Conservation (phyloP, 1,140 invertebrate genomes). For the Nomia melanderi region DNA sequence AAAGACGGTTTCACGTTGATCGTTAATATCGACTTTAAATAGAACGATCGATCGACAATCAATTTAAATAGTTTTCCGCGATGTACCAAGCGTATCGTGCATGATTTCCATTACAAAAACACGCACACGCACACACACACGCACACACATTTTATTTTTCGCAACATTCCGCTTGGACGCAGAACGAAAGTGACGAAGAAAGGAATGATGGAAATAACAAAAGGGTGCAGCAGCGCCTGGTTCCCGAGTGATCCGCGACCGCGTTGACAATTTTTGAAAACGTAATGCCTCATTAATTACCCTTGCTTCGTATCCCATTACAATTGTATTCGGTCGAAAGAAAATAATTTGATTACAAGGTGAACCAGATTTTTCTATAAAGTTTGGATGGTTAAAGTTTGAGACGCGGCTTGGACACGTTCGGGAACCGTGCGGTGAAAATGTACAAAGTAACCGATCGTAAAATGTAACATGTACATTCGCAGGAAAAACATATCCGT, state of each 20-base stretch:
- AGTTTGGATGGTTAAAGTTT: too few relatives aligned
- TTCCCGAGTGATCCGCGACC: too few relatives aligned
- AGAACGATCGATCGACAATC: constrained; percentile 6
- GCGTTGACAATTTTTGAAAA: too few relatives aligned
- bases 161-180: neutral
- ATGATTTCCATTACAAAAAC: constrained; percentile 32
- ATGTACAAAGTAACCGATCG: constrained; percentile 8
- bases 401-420: too few relatives aligned
- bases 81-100: constrained; percentile 28
- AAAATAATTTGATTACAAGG: too few relatives aligned
- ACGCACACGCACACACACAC: neutral
- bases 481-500: neutral
- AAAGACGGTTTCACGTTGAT: constrained; percentile 45
- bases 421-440: neutral
- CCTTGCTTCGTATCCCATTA: too few relatives aligned
- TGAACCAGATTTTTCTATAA: too few relatives aligned
- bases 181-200: neutral
- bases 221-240: neutral
- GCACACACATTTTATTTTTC: neutral
- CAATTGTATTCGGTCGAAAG: too few relatives aligned
- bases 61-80: constrained; percentile 33
- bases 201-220: neutral
- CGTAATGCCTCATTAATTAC: too few relatives aligned
- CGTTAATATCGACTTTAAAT: constrained; percentile 19
- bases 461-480: neutral